Conservation (phyloP, 92 coral and sea anemone genomes). For the Blastomussa wellsi region DNA sequence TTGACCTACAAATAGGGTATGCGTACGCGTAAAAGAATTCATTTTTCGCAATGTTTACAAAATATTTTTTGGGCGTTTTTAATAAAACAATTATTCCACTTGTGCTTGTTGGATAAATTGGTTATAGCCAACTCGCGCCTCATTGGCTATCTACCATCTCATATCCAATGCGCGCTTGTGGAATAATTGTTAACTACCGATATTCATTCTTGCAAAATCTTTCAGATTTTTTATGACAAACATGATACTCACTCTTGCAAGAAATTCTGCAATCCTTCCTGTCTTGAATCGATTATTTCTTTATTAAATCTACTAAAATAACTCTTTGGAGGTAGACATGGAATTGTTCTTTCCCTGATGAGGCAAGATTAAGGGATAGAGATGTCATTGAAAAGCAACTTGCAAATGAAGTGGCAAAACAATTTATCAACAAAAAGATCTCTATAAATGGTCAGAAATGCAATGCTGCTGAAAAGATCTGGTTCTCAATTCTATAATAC, state of each 20-base stretch:
- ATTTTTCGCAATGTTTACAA: no score
- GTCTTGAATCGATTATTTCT: conserved; percentile 69
- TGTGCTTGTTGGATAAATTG: no score
- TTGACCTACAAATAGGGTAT: no score
- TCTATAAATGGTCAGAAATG: not conserved
- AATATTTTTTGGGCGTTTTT: no score
- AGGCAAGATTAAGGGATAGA: not conserved
- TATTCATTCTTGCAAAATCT: no score
- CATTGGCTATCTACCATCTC: no score
- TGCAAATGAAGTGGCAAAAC: not conserved
- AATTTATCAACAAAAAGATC: not conserved
- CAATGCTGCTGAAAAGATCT: not conserved
- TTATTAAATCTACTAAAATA: conserved; percentile 82
- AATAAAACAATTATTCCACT: no score
- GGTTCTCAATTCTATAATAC: conserved; percentile 32
- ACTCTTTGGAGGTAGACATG: conserved; percentile 85
- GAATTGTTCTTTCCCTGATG: conserved; percentile 63
- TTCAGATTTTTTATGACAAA: not conserved
- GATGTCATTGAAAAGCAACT: not conserved
- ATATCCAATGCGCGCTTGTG: no score
- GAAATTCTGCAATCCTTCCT: conserved; percentile 76
- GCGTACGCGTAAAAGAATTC: no score
- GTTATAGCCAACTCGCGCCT: no score
- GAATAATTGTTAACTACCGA: no score
- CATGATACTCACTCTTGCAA: conserved; percentile 67